Evolutionary conservation across 2,113 vertebrate genomes (phyloP).

Genomic region (Thalassarche chlororhynchos): DNA sequence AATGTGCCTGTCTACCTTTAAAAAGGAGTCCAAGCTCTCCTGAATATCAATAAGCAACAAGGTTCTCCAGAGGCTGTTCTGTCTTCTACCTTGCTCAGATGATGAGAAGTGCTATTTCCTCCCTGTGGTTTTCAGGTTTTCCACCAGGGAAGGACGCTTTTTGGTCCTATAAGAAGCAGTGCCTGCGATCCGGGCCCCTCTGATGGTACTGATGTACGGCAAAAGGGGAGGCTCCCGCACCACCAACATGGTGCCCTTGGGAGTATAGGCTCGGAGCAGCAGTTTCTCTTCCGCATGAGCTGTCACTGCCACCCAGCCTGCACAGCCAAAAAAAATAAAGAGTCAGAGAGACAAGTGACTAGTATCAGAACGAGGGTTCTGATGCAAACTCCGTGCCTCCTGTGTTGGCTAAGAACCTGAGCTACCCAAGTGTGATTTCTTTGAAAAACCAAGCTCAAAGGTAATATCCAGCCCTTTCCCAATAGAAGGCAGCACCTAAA

Average conservation of each 20-base stretch:
- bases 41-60: not conserved
- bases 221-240: constrained; percentile 84
- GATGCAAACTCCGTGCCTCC: not conserved
- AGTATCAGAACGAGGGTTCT: not conserved
- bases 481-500: not conserved
- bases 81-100: not conserved
- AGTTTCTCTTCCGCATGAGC: constrained; percentile 71
- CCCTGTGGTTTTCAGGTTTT: constrained; percentile 5
- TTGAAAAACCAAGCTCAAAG: not conserved
- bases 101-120: not conserved
- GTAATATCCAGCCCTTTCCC: not conserved
- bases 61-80: not conserved
- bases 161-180: constrained; percentile 79
- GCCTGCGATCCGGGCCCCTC: constrained; percentile 79
- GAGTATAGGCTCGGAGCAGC: constrained; percentile 79
- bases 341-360: not conserved
- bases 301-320: constrained; percentile 94
- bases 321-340: not conserved
- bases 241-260: constrained; percentile 54
- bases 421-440: not conserved
- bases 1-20: not conserved
- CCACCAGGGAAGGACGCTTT: constrained; percentile 69
- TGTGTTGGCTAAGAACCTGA: not conserved
- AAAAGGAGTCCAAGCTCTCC: not conserved
- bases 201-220: constrained; percentile 80